Evolutionary conservation across 2,797 vertebrate genomes (phyloP), one percentile per base, ranked within the genome.

Genomic region (Semaprochilodus insignis): DNA sequence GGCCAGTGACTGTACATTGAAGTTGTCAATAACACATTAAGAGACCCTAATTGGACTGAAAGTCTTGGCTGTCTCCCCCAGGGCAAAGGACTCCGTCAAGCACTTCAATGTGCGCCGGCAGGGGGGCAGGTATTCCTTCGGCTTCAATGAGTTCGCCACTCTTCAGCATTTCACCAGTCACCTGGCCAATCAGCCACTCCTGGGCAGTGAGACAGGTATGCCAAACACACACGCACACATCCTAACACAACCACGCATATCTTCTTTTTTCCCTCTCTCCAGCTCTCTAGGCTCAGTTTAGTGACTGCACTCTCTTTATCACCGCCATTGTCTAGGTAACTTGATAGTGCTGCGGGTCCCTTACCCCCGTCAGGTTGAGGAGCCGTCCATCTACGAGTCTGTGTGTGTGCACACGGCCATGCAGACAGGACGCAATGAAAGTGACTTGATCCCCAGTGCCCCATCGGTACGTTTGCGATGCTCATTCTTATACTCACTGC

Each of bases 31-130:
- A 8, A 40, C 40, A 40, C 40, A 52, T 52, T 14, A 16, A 16
- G 15, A 57, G 19, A 6, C 54, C 19, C 54, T 21, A 7, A 1
- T 19, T 57, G 5, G n/a, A 62, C 11, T 16, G 21, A 62, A 74
- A 31, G 31, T 77, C 7, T 67, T 44, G 4, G 21, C 36, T n/a
- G 14, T 60, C 65, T 27, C 16, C 54, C 54, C 17, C 55, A 85
- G 98, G 91, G 97, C 97, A 23, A 99, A 96, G 92, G 96, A 99
- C 81, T 99, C 98, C 0, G 98, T 99, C 77, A 99, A 99, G 86
- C 98, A 99, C 86, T 99, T 99, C 78, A 97, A 98, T 0, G 91
- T 99, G 74, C 94, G 91, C 23, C 89, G 95, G 6, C 95, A 88
- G 67, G 94, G 94, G 83, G 90, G 87, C 25, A 90, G 89, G 6